Evolutionary conservation across 2,888 invertebrate genomes (phyloP), one percentile per base, ranked within the genome.

Genomic region (Onchidella celtica): DNA sequence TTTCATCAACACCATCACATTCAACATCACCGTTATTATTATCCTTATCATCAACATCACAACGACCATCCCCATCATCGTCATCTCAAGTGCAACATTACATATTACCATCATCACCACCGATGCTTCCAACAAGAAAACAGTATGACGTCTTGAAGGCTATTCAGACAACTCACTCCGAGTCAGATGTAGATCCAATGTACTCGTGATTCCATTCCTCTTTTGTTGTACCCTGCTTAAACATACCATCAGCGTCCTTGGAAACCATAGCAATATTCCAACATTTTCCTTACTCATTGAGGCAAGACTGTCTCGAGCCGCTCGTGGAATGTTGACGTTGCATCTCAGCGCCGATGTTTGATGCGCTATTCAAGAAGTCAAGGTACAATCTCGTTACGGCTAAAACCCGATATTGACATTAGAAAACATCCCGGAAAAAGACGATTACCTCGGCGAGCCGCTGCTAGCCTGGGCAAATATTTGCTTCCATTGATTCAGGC

Each of bases 351-450:
- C 55, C 59, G 32, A 21, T 34, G 36, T 61, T 61, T 3, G 27
- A 61, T 61, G 57, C n/a, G 74, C 61, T 36, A 14, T 24, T 24
- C 14, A 0, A 61, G 74, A 74, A 74, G 74, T 38, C 74, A 27
- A 38, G 73, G 38, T 59, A 74, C 61, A 74, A 74, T 74, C 74
- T 74, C 74, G 27, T 74, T 74, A 74, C 61, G 17, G 38, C 57
- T 57, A 36, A 36, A 34, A 27, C 61, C 36, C 24, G 40, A 61
- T 74, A 74, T 74, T 61, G 74, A 74, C 61, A 38, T 21, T 38
- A 38, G 74, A 74, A 59, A 74, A 59, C 61, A 74, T 74, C 36
- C 17, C 36, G 38, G 27, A 59, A 61, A n/a, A 74, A 74, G 36
- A n/a, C 27, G 74, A 74, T 74, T 74, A 61, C 32, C 38, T n/a